Percentiles rank a stretch among this genome's conserved stretches.
Evolutionary conservation across 1,140 invertebrate species (phyloP).

Genomic region (Drosophila navojoa): DNA sequence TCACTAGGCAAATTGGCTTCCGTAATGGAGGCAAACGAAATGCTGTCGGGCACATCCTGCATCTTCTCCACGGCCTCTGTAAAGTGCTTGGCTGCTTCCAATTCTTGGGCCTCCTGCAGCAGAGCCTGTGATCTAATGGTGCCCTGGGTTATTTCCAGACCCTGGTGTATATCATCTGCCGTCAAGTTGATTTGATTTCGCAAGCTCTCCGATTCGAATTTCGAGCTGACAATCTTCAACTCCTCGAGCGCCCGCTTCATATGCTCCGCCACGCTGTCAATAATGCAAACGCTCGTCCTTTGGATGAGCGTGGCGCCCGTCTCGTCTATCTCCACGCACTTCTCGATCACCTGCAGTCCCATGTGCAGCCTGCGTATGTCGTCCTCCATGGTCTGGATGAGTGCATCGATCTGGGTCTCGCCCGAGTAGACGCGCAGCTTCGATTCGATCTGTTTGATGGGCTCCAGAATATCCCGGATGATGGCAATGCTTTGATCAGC

Average conservation of each 20-base stretch:
- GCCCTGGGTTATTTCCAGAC: slow-evolving; percentile 85
- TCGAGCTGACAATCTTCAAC: slow-evolving; percentile 83
- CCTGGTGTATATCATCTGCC: slow-evolving; percentile 84
- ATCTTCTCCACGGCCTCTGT: slow-evolving; percentile 83
- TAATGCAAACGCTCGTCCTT: slow-evolving; percentile 87
- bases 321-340: slow-evolving; percentile 88
- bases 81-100: slow-evolving; percentile 84
- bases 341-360: slow-evolving; percentile 87
- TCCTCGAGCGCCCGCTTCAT: slow-evolving; percentile 85
- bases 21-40: slow-evolving; percentile 85
- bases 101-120: slow-evolving; percentile 84
- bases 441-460: slow-evolving; percentile 87
- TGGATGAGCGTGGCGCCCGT: slow-evolving; percentile 87
- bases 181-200: slow-evolving; percentile 84
- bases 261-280: slow-evolving; percentile 85
- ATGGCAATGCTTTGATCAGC: slow-evolving; percentile 87
- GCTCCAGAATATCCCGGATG: slow-evolving; percentile 86
- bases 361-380: slow-evolving; percentile 87
- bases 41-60: slow-evolving; percentile 82
- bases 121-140: slow-evolving; percentile 85
- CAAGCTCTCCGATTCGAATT: slow-evolving; percentile 65
- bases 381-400: slow-evolving; percentile 86
- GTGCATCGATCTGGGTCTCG: slow-evolving; percentile 84
- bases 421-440: slow-evolving; percentile 85
- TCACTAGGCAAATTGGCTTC: slow-evolving; percentile 84